These are phyloP conservation scores for Sebastes steindachneri DNA, from an alignment of 2,797 vertebrate species.

Conservation along the genomic window DNA sequence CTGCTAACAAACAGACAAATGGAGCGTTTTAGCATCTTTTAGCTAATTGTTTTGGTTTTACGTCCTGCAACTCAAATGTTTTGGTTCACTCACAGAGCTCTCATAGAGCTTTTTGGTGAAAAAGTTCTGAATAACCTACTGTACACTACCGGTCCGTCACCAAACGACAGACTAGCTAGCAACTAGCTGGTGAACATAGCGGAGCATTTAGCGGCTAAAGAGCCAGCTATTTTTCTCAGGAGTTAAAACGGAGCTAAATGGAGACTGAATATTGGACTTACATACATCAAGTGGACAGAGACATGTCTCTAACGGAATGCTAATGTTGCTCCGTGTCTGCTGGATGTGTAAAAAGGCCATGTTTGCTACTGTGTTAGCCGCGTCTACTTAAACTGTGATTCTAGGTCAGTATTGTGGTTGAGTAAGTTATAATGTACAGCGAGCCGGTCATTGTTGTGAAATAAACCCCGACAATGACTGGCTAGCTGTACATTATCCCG, in stretches of 20 bases:
- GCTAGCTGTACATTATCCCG: too few relatives aligned
- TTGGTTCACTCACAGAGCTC: neutral
- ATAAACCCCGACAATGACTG: too few relatives aligned
- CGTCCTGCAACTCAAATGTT: neutral
- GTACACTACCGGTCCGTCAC: neutral
- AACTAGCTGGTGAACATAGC: neutral
- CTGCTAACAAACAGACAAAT: too few relatives aligned
- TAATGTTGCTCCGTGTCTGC: neutral
- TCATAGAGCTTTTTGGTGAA: neutral
- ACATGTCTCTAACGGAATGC: neutral
- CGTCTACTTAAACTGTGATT: neutral
- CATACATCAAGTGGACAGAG: neutral
- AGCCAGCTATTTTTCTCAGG: neutral
- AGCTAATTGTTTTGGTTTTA: neutral
- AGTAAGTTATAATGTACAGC: too few relatives aligned
- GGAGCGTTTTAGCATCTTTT: neutral
- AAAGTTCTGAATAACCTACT: neutral
- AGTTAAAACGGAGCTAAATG: neutral
- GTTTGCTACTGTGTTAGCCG: neutral
- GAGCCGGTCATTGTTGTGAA: too few relatives aligned
- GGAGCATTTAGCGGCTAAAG: neutral
- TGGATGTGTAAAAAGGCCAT: neutral
- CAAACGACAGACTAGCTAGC: neutral
- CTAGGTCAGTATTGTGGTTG: neutral
- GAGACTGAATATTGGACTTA: neutral